Evolutionary conservation across 2,888 invertebrate genomes (phyloP), one percentile per base, ranked within the genome.

Genomic region (Choristoneura rosaceana): DNA sequence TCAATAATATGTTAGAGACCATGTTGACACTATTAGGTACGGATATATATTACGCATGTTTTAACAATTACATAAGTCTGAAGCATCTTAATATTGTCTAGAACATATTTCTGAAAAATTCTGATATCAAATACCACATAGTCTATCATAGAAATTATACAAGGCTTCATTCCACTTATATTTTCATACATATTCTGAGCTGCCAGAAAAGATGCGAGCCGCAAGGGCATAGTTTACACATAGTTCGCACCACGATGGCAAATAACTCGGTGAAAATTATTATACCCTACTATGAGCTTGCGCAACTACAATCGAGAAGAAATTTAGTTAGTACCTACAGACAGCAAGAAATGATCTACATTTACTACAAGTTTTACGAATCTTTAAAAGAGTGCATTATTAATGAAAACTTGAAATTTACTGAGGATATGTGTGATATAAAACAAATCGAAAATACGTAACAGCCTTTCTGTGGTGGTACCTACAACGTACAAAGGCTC

Each of bases 141-240:
- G 43, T 38, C n/a, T 25, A 58, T 17, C 15, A 34, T 58, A 9
- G 9, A 58, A 25, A 45, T 41, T 61, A 52, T 15, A 55, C 55
- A 55, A 52, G 52, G 55, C 55, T 55, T 67, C 63, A 33, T 62
- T 10, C 38, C 58, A 62, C 58, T 68, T 52, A 69, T 63, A 59
- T 74, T 74, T 84, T 82, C 77, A 77, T 75, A 78, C 69, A 73
- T 70, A 65, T 65, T 69, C 80, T 77, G 77, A 74, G 75, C 76
- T 73, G 75, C 74, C 75, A 77, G 80, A 83, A 81, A 76, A 83
- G 82, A 77, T 79, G 78, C 77, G 70, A 77, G 70, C 78, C 85
- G 70, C 87, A 79, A 81, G 85, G 84, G 87, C 82, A 81, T 84
- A 87, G 82, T 88, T 88, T 82, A 76, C 84, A 84, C 85, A 82